Percentiles rank a stretch among this genome's conserved stretches.
These are phyloP conservation scores for Podargus strigoides DNA, from an alignment of 2,797 vertebrate species.

Conservation along the genomic window DNA sequence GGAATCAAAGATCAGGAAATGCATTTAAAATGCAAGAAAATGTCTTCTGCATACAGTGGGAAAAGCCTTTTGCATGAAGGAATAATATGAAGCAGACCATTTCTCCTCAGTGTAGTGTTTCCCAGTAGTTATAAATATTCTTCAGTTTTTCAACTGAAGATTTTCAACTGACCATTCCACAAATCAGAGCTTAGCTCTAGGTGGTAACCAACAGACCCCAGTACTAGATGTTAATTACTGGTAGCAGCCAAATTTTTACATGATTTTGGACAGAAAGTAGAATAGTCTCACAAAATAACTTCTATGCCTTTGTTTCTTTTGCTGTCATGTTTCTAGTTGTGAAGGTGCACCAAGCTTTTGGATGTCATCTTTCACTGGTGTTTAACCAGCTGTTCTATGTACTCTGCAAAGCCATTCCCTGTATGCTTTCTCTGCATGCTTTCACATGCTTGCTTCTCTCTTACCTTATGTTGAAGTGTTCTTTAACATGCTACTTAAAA, in stretches of 20 bases:
- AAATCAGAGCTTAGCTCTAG: not conserved
- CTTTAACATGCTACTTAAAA: constrained; percentile 16
- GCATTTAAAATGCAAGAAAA: not conserved
- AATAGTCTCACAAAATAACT: not conserved
- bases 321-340: not conserved
- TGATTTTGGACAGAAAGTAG: not conserved
- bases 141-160: not conserved
- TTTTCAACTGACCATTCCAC: not conserved
- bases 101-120: rapidly evolving
- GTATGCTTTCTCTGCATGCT: not conserved
- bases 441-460: not conserved
- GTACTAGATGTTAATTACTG: not conserved
- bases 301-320: not conserved
- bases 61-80: not conserved
- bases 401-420: not conserved
- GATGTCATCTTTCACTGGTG: not conserved
- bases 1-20: not conserved
- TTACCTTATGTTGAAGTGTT: not conserved
- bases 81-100: not conserved
- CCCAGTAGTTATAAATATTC: not conserved
- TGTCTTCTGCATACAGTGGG: not conserved
- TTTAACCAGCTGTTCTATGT: not conserved
- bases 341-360: not conserved
- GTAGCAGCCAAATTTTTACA: not conserved
- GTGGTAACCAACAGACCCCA: not conserved